Base-by-base conservation (phyloP, 2,888 invertebrate species). In the Pristionchus maxplancki region DNA sequence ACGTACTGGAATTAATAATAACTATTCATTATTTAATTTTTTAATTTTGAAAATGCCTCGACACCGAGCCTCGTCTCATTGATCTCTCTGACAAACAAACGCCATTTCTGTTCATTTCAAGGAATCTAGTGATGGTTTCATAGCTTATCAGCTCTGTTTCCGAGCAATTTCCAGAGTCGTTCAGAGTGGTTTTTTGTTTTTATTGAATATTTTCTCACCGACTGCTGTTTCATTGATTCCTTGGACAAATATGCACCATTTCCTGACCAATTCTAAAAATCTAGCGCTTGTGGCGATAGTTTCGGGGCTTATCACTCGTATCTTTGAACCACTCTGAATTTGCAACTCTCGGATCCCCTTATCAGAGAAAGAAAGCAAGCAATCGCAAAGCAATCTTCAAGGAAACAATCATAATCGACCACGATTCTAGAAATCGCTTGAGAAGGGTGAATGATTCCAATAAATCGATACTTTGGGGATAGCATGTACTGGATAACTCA, bases 1-100 rank as follows among this genome's bases (percentile, higher is more conserved):
- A 85, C 85, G 48, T 85, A 85, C 85, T 85, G 64, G n/a, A 64
- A 85, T 53, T 40, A 62, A 20, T 85, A 53, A n/a, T n/a, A n/a
- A n/a, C 13, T 34, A 34, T 34, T 13, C 11, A 78, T 44, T n/a
- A 44, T 13, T 28, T 78, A n/a, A n/a, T n/a, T n/a, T 78, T 78
- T 78, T 3, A 8, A 5, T 34, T 64, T n/a, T n/a, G n/a, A n/a
- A n/a, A n/a, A n/a, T n/a, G n/a, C n/a, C n/a, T n/a, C n/a, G n/a
- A n/a, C n/a, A n/a, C n/a, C n/a, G n/a, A n/a, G n/a, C n/a, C n/a
- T n/a, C n/a, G n/a, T n/a, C n/a, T n/a, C n/a, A n/a, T n/a, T n/a
- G n/a, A n/a, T n/a, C n/a, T n/a, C n/a, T n/a, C n/a, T n/a, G n/a
- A n/a, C n/a, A n/a, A n/a, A n/a, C n/a, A n/a, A n/a, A n/a, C n/a